Evolutionary conservation across 2,797 vertebrate genomes (phyloP).

Genomic region (Hypotaenidia okinawae): DNA sequence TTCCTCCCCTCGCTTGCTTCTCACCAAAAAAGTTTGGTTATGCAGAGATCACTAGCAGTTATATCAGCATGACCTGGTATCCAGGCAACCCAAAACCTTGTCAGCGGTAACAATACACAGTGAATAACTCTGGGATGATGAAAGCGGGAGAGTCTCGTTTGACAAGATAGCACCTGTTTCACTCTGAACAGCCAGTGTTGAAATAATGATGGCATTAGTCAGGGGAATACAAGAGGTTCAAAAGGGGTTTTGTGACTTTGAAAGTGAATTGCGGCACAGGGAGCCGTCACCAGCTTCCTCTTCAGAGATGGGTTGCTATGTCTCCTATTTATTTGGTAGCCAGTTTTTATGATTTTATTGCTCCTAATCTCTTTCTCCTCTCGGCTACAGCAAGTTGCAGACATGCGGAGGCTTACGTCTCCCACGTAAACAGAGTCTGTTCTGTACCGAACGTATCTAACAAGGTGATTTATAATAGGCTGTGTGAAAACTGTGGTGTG

Average conservation of each 20-base stretch:
- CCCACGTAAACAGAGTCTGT: not conserved
- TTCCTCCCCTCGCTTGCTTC: not conserved
- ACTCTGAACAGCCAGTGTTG: constrained; percentile 42
- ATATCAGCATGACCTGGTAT: constrained; percentile 71
- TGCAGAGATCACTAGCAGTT: constrained; percentile 38
- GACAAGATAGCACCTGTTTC: constrained; percentile 62
- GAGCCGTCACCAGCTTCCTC: constrained; percentile 22
- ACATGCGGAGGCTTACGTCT: not conserved
- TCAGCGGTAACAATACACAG: constrained; percentile 63
- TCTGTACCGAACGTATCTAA: not conserved
- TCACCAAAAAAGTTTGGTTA: constrained; percentile 46
- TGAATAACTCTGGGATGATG: constrained; percentile 58
- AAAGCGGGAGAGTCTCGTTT: constrained; percentile 62
- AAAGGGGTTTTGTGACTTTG: constrained; percentile 43
- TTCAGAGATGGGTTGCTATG: not conserved
- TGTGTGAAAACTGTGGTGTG: not conserved
- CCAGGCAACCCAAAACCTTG: constrained; percentile 76
- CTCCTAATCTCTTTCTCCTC: not conserved
- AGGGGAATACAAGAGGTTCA: constrained; percentile 51
- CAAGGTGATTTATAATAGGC: not conserved
- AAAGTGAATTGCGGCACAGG: constrained; percentile 2
- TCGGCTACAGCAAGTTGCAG: not conserved
- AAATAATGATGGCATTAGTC: constrained; percentile 47
- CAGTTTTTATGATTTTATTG: constrained; percentile 2
- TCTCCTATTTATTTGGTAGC: constrained; percentile 15